These are phyloP conservation scores for Galaxea fascicularis DNA, from an alignment of 92 coral and sea anemone species.

Conservation along the genomic window DNA sequence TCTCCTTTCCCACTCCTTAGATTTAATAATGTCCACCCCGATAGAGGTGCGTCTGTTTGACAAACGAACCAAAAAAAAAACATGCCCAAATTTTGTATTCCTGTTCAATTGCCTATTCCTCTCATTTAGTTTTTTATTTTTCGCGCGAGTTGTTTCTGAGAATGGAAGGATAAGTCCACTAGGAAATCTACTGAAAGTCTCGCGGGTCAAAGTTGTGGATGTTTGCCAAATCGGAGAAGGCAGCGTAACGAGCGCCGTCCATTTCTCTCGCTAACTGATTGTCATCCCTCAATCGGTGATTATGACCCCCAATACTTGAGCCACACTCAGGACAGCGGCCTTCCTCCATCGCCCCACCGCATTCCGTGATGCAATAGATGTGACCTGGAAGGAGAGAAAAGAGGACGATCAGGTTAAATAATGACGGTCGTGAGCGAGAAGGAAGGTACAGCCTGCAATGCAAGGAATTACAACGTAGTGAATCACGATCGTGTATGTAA, in stretches of 20 bases:
- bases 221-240: slow-evolving; percentile 73
- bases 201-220: slow-evolving; percentile 68
- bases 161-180: no score
- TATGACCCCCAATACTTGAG: slow-evolving; percentile 77
- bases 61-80: not conserved
- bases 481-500: no score
- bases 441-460: no score
- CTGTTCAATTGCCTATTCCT: not conserved
- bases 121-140: no score
- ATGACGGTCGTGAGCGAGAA: no score
- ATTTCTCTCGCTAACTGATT: slow-evolving; percentile 84
- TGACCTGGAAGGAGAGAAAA: slow-evolving; percentile 63
- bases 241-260: slow-evolving; percentile 90
- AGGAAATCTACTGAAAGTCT: not conserved
- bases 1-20: not conserved
- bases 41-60: not conserved
- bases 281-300: slow-evolving; percentile 71
- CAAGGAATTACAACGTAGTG: no score
- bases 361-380: slow-evolving; percentile 89
- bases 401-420: not conserved
- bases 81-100: not conserved
- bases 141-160: no score
- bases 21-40: not conserved
- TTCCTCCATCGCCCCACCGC: slow-evolving; percentile 93
- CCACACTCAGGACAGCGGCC: slow-evolving; percentile 86